Conservation (phyloP, 2,797 vertebrate genomes). For the Falco biarmicus region DNA sequence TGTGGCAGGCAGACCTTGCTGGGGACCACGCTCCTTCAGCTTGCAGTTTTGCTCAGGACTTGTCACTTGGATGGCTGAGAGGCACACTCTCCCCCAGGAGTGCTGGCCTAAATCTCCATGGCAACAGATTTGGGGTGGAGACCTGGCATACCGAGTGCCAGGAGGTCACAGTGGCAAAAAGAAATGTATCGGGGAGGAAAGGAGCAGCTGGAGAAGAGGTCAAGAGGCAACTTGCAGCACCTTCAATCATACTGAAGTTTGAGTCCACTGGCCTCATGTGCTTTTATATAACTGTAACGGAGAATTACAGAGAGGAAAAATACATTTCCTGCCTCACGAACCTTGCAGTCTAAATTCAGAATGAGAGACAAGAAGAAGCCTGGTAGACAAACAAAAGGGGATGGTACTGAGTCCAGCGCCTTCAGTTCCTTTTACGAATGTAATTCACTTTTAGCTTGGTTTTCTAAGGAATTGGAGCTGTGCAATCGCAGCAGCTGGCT, state of each 20-base stretch:
- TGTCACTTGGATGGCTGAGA: not conserved
- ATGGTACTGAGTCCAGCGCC: not conserved
- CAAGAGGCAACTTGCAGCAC: not conserved
- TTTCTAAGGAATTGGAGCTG: not conserved
- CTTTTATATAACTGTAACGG: not conserved
- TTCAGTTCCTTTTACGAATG: not conserved
- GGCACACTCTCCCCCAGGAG: not conserved
- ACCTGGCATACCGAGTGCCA: not conserved
- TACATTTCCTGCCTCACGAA: not conserved
- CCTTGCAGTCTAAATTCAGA: not conserved
- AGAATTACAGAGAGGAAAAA: not conserved
- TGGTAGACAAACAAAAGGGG: not conserved
- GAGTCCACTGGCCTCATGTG: not conserved
- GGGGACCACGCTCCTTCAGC: not conserved
- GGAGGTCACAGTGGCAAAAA: not conserved
- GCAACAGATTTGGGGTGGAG: conserved; percentile 1
- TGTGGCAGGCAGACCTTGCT: not conserved
- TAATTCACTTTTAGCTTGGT: not conserved
- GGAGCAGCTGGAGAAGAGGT: not conserved
- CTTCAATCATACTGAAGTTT: not conserved
- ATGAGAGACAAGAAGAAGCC: not conserved
- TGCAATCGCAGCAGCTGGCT: not conserved
- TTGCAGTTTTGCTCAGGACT: not conserved
- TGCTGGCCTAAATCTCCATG: not conserved
- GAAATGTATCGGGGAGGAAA: accelerated